phyloP scores from a whole-genome alignment of 2,113 vertebrate species.

The Cariama cristata region DNA sequence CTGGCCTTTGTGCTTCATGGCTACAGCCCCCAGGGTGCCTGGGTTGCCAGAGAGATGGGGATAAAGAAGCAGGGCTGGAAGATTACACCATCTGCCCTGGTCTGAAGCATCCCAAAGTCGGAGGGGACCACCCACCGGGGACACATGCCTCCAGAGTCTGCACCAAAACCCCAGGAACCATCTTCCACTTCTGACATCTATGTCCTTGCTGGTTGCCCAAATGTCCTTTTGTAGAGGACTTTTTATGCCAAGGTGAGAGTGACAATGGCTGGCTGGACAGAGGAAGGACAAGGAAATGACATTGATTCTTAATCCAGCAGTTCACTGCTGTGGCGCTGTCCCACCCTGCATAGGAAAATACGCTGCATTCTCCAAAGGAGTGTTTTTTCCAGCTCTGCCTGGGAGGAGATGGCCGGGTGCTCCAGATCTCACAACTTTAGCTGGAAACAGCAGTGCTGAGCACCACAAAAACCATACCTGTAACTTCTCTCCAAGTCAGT shows the following conservation, averaged over 20 bases:
- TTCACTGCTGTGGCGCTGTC: not conserved
- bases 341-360: not conserved
- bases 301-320: not conserved
- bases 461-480: not conserved
- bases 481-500: not conserved
- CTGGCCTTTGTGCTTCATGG: not conserved
- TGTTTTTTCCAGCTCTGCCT: fast-evolving
- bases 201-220: not conserved
- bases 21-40: not conserved
- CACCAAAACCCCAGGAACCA: not conserved
- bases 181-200: not conserved
- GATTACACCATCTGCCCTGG: not conserved
- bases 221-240: not conserved
- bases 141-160: not conserved
- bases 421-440: not conserved
- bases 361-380: not conserved
- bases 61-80: not conserved
- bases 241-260: not conserved
- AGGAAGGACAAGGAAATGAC: not conserved
- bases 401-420: not conserved
- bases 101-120: not conserved
- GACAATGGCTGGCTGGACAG: not conserved
- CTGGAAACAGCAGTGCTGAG: not conserved
- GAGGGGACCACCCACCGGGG: not conserved
- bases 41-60: not conserved